phyloP scores from a whole-genome alignment of 2,888 invertebrate species.

The Drosophila testacea region DNA sequence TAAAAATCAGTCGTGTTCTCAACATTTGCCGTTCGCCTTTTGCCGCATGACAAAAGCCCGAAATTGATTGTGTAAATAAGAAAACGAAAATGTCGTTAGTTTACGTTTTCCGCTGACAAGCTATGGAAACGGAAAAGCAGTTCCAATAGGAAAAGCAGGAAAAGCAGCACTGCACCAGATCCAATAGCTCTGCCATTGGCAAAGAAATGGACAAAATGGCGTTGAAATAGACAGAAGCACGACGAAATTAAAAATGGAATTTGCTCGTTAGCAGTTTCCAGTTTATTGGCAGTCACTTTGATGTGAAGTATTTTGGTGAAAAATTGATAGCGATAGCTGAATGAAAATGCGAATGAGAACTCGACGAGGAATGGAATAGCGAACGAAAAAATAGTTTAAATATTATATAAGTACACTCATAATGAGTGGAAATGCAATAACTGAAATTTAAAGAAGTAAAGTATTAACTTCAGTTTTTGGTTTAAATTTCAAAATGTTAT shows the following conservation, averaged over 20 bases:
- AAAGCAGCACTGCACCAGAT: conserved; percentile 3
- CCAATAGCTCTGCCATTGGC: background rate
- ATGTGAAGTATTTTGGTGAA: conserved; percentile 56
- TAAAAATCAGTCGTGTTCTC: conserved; percentile 28
- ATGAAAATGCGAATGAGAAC: conserved; percentile 20
- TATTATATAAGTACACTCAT: conserved; percentile 7
- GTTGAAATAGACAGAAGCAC: conserved; percentile 48
- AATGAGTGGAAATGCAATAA: too few species aligned
- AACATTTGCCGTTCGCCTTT: conserved; percentile 55
- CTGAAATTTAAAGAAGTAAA: too few species aligned
- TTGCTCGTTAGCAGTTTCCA: conserved; percentile 72
- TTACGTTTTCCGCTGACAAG: conserved; percentile 79
- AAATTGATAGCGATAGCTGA: conserved; percentile 58
- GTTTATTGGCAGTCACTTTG: conserved; percentile 73
- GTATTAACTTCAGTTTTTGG: too few species aligned
- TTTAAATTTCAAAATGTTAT: too few species aligned
- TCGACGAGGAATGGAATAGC: conserved; percentile 11
- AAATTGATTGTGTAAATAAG: conserved; percentile 81
- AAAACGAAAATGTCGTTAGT: conserved; percentile 79
- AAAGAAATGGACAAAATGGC: conserved; percentile 47
- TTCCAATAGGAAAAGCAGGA: conserved; percentile 5
- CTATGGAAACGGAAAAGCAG: conserved; percentile 33
- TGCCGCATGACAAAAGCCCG: conserved; percentile 71
- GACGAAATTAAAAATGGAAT: conserved; percentile 77
- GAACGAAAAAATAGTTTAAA: conserved; percentile 36